Conservation (phyloP, 1,140 invertebrate genomes). For the Solenopsis invicta region DNA sequence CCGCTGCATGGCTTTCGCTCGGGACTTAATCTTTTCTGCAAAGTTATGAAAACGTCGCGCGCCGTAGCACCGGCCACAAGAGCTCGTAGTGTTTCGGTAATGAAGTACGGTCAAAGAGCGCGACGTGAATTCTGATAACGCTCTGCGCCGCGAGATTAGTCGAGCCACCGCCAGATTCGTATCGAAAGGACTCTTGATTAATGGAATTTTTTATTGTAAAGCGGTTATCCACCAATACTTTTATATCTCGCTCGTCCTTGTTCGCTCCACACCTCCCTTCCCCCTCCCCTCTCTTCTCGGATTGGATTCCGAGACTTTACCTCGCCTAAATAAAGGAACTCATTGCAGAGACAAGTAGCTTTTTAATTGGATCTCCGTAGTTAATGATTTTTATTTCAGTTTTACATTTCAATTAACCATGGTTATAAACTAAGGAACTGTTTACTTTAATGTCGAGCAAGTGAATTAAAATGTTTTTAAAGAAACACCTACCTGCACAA, state of each 20-base stretch:
- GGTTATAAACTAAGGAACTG: not conserved
- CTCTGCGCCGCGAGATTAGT: not conserved
- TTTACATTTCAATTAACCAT: not conserved
- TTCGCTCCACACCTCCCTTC: no score
- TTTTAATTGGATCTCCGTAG: conserved; percentile 26
- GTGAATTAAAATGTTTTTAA: not conserved
- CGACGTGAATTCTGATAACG: conserved; percentile 21
- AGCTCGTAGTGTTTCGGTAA: conserved; percentile 43
- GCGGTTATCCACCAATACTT: not conserved
- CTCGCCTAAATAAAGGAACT: conserved; percentile 24
- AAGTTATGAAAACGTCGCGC: conserved; percentile 44
- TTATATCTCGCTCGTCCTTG: not conserved
- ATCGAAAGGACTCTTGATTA: conserved; percentile 28
- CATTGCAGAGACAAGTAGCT: not conserved
- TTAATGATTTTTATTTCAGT: conserved; percentile 27
- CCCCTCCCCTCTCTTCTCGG: not conserved
- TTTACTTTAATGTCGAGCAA: not conserved
- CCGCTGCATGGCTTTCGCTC: conserved; percentile 20
- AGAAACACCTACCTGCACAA: not conserved
- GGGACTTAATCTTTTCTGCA: conserved; percentile 44
- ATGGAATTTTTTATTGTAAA: conserved; percentile 42
- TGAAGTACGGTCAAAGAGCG: conserved; percentile 44
- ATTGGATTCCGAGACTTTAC: not conserved
- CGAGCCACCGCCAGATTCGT: not conserved
- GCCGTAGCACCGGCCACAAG: not conserved